Conservation (phyloP, 2,888 invertebrate genomes). For the Drosophila mimica region DNA sequence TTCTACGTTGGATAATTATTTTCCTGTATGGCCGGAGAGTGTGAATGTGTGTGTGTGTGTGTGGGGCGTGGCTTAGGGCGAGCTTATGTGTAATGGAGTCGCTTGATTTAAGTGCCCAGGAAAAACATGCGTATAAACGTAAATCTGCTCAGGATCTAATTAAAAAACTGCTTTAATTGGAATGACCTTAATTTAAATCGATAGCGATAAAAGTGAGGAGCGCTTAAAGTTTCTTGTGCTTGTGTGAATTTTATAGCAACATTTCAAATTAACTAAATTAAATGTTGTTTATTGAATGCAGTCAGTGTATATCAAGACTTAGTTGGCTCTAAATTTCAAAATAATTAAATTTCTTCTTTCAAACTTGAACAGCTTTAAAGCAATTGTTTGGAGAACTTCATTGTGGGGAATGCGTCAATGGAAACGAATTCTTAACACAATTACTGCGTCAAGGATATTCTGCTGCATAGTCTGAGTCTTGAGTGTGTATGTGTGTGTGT, state of each 20-base stretch:
- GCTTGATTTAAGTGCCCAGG: constrained; percentile 24
- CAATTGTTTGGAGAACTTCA: not conserved
- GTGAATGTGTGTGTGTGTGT: constrained; percentile 1
- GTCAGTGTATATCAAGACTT: not conserved
- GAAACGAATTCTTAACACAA: constrained; percentile 53
- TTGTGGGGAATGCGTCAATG: constrained; percentile 33
- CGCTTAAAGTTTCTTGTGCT: not conserved
- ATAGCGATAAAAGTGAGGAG: not conserved
- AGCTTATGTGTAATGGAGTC: not conserved
- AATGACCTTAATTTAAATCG: constrained; percentile 21
- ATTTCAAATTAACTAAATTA: not conserved
- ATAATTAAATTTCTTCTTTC: constrained; percentile 12
- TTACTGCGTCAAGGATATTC: constrained; percentile 48
- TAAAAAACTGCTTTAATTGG: constrained; percentile 30
- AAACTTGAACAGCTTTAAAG: constrained; percentile 40
- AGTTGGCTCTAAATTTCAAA: not conserved
- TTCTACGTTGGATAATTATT: constrained; percentile 59
- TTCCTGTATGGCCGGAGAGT: constrained; percentile 15
- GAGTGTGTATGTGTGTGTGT: constrained; percentile 5
- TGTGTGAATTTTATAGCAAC: not conserved
- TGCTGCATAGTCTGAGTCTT: constrained; percentile 2
- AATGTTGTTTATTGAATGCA: not conserved
- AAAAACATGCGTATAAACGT: constrained; percentile 15
- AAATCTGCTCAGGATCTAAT: constrained; percentile 34
- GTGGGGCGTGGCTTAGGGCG: constrained; percentile 1